These are phyloP conservation scores for Nephrotoma guestfalica DNA, from an alignment of 2,888 invertebrate species.

Conservation along the genomic window DNA sequence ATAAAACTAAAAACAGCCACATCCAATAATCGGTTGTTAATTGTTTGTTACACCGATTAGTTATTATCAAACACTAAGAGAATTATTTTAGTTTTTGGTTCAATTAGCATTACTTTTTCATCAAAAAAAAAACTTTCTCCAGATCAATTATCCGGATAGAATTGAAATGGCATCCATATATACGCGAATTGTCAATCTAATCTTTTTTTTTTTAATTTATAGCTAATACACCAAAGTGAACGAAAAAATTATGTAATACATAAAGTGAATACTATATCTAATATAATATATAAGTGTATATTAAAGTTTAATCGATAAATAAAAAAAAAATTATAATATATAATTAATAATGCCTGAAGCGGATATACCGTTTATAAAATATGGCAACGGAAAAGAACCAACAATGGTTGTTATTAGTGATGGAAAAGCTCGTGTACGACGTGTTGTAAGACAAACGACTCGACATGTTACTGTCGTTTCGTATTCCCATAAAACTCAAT, in stretches of 20 bases:
- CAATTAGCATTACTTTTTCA: background rate
- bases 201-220: background rate
- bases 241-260: background rate
- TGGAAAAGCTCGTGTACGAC: constrained; percentile 30
- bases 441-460: constrained; percentile 31
- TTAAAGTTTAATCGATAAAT: background rate
- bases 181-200: background rate
- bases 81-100: background rate
- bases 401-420: constrained; percentile 33
- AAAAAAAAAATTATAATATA: background rate
- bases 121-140: background rate
- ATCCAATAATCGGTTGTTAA: background rate
- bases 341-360: constrained; percentile 9
- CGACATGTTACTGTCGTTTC: constrained; percentile 33
- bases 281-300: background rate
- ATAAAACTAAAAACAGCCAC: background rate
- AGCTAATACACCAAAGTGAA: background rate
- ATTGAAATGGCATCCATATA: background rate
- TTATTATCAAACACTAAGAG: background rate
- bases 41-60: background rate
- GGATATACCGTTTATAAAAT: constrained; percentile 28
- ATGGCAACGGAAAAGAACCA: constrained; percentile 26
- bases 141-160: background rate
- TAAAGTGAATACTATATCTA: background rate
- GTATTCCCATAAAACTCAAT: constrained; percentile 29